Evolutionary conservation across 2,113 vertebrate species (phyloP).

Genomic region (Spea bombifrons): DNA sequence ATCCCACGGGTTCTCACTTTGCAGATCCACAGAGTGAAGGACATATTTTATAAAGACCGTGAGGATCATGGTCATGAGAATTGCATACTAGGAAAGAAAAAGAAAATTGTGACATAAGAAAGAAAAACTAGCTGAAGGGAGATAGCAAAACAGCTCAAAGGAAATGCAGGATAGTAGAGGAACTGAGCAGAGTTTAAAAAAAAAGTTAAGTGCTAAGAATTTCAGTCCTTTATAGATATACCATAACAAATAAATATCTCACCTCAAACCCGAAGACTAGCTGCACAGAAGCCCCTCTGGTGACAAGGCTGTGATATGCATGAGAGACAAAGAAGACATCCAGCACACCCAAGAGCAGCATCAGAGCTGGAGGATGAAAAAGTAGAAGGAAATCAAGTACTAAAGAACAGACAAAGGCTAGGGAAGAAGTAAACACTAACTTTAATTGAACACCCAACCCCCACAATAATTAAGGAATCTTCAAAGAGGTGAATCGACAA

Average conservation of each 20-base stretch:
- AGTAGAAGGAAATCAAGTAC: too few relatives aligned
- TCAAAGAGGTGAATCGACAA: too few relatives aligned
- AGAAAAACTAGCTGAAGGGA: background rate
- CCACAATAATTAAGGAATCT: too few relatives aligned
- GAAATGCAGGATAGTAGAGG: too few relatives aligned
- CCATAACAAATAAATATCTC: conserved; percentile 26
- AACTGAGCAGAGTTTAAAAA: too few relatives aligned
- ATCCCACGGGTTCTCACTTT: conserved; percentile 96
- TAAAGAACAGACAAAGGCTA: too few relatives aligned
- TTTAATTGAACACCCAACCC: too few relatives aligned
- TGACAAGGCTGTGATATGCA: conserved; percentile 92
- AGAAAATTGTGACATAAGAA: background rate
- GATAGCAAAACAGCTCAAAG: too few relatives aligned
- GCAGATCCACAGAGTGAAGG: conserved; percentile 88
- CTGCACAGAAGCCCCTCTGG: conserved; percentile 90
- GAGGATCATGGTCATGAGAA: conserved; percentile 94
- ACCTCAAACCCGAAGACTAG: conserved; percentile 97
- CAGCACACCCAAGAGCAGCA: conserved; percentile 79
- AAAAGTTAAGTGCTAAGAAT: too few relatives aligned
- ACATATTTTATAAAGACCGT: conserved; percentile 94
- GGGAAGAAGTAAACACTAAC: too few relatives aligned
- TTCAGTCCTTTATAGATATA: too few relatives aligned
- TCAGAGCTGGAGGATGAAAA: conserved; percentile 68
- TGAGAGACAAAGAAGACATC: conserved; percentile 91
- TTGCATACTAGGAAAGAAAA: conserved; percentile 80